Conservation (phyloP, 2,113 vertebrate genomes). For the Petaurus breviceps region DNA sequence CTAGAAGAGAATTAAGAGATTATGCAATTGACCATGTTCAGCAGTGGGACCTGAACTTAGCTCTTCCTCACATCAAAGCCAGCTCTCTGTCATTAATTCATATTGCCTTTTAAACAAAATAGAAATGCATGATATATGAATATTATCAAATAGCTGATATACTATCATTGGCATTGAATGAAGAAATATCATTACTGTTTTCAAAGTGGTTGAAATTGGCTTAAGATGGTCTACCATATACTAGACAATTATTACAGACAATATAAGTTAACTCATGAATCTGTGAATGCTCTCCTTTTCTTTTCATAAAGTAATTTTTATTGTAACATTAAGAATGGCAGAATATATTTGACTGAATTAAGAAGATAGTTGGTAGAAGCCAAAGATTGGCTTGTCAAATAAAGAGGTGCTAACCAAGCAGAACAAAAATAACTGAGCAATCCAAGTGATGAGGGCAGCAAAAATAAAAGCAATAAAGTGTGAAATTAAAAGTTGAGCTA, state of each 20-base stretch:
- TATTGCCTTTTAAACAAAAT: not conserved
- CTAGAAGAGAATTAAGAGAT: not conserved
- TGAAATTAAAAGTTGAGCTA: conserved; percentile 60
- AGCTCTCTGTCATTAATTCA: not conserved
- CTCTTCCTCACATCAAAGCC: not conserved
- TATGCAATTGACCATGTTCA: not conserved
- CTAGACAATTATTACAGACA: not conserved
- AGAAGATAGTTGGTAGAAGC: not conserved
- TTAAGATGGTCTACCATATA: not conserved
- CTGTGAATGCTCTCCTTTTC: not conserved
- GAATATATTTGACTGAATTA: not conserved
- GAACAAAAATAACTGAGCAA: not conserved
- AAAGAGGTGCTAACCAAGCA: conserved; percentile 21
- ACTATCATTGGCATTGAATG: not conserved
- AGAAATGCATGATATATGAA: not conserved
- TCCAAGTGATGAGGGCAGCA: conserved; percentile 39
- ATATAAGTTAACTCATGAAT: not conserved
- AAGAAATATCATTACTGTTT: not conserved
- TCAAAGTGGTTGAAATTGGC: not conserved
- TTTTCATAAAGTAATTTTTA: not conserved
- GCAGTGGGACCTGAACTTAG: not conserved
- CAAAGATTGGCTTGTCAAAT: conserved; percentile 21
- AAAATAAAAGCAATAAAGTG: conserved; percentile 51
- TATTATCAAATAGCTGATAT: not conserved
- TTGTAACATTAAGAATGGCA: not conserved